phyloP scores from a whole-genome alignment of 1,140 invertebrate species.

The Chymomyza costata region DNA sequence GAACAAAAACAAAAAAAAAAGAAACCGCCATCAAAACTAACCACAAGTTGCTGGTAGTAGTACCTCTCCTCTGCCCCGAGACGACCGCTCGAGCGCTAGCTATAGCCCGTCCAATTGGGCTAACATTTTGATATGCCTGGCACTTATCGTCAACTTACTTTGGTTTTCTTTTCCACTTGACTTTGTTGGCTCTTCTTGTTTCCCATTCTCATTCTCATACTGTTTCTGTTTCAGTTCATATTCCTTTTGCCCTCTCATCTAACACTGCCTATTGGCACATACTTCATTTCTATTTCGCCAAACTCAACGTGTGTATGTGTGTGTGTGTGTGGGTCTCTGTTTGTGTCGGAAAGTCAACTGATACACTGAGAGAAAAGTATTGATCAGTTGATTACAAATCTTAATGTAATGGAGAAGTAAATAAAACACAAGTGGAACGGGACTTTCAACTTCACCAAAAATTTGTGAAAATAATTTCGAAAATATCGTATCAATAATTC shows the following conservation, averaged over 20 bases:
- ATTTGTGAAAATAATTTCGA: too few relatives aligned
- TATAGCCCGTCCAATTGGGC: too few relatives aligned
- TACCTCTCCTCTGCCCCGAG: conserved; percentile 10
- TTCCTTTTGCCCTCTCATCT: background rate
- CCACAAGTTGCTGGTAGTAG: conserved; percentile 49
- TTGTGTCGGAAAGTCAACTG: conserved; percentile 43
- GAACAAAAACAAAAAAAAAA: too few relatives aligned
- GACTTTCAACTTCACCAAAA: too few relatives aligned
- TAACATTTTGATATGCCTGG: too few relatives aligned
- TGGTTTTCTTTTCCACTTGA: too few relatives aligned
- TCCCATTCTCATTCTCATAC: conserved; percentile 10
- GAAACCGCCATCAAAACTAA: conserved; percentile 43
- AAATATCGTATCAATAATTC: too few relatives aligned
- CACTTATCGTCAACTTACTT: conserved; percentile 3
- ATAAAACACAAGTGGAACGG: too few relatives aligned
- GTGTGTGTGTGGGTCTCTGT: conserved; percentile 11
- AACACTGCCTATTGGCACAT: conserved; percentile 45
- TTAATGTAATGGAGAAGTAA: too few relatives aligned
- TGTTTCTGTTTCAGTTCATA: conserved; percentile 6
- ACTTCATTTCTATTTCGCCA: conserved; percentile 54
- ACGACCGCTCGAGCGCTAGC: too few relatives aligned
- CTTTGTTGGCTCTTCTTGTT: conserved; percentile 2
- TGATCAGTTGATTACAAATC: too few relatives aligned
- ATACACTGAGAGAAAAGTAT: too few relatives aligned
- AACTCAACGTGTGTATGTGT: conserved; percentile 9